Evolutionary conservation across 1,140 invertebrate genomes (phyloP), one percentile per base, ranked within the genome.

Genomic region (Diorhabda elongata): DNA sequence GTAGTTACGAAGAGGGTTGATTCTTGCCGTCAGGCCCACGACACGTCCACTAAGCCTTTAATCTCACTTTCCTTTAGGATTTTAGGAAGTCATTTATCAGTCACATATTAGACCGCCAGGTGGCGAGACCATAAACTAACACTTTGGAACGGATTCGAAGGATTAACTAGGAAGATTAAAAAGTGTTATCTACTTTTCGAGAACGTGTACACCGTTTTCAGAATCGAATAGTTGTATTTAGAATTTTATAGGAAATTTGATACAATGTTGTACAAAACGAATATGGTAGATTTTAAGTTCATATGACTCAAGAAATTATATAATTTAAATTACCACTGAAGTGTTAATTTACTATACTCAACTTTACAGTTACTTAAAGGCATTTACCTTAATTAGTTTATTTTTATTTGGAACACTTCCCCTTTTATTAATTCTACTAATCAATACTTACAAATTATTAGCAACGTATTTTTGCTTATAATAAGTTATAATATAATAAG

Each of bases 21-120:
- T 73, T 71, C 73, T 72, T 64, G 73, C 60, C 66, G 64, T 69
- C 67, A 61, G 71, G 62, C 66, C 64, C 73, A 69, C 73, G 73
- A 75, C 73, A 75, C 75, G 74, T 76, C 75, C 84, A 83, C 83
- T 85, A 86, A 86, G 85, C 84, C 83, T 81, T 86, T 85, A 86
- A 84, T 84, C 84, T 84, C 84, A 84, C 83, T 84, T 86, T 86
- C 84, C 84, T 86, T 85, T 85, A 82, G 83, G 83, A 85, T 85
- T 84, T 84, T 84, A 84, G 84, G 84, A 85, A 86, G 85, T 84
- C 85, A 85, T 86, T 86, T 85, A 85, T 86, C 85, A 85, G 84
- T 84, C 74, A 73, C 70, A 74, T 73, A 76, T 73, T 75, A 75
- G 65, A 63, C 71, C 72, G 71, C 76, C 75, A 77, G 76, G 76